Percentiles rank a stretch among this genome's conserved stretches.
Conservation (phyloP, 2,113 vertebrate species). For the Spea bombifrons region DNA sequence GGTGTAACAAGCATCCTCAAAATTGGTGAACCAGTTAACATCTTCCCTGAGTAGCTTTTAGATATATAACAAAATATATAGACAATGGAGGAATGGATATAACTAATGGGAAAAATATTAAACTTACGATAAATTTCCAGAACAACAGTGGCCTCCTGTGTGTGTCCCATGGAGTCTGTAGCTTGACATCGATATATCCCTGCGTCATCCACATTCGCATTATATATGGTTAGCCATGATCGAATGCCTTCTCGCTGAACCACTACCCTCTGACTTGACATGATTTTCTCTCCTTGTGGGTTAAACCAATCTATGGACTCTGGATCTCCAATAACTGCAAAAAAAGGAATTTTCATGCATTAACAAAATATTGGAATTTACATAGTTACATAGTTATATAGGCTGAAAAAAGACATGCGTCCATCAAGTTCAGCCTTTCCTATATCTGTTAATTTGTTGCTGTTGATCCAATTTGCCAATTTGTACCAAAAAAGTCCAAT, state of each 20-base stretch:
- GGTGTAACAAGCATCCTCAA: too few species aligned
- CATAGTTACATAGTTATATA: too few species aligned
- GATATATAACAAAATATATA: not conserved
- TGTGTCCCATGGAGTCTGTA: conserved; percentile 78
- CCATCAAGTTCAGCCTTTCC: too few species aligned
- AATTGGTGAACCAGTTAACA: too few species aligned
- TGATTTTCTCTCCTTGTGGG: conserved; percentile 90
- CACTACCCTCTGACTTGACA: conserved; percentile 77
- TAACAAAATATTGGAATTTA: not conserved
- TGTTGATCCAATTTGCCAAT: too few species aligned
- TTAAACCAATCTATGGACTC: conserved; percentile 92
- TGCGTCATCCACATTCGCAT: conserved; percentile 91
- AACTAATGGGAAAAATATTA: not conserved
- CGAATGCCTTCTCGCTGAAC: conserved; percentile 84
- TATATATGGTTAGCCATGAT: conserved; percentile 91
- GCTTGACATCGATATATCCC: conserved; percentile 96
- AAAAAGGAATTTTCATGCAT: not conserved
- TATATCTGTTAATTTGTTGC: too few species aligned
- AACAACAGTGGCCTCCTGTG: conserved; percentile 91
- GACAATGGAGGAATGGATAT: not conserved
- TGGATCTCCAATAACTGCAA: conserved; percentile 85
- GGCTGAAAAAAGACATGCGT: too few species aligned
- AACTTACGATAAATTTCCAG: conserved; percentile 96
- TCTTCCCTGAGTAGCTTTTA: too few species aligned
- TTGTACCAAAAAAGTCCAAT: too few species aligned